Evolutionary conservation across 2,888 invertebrate genomes (phyloP).

Genomic region (Eilema caniola): DNA sequence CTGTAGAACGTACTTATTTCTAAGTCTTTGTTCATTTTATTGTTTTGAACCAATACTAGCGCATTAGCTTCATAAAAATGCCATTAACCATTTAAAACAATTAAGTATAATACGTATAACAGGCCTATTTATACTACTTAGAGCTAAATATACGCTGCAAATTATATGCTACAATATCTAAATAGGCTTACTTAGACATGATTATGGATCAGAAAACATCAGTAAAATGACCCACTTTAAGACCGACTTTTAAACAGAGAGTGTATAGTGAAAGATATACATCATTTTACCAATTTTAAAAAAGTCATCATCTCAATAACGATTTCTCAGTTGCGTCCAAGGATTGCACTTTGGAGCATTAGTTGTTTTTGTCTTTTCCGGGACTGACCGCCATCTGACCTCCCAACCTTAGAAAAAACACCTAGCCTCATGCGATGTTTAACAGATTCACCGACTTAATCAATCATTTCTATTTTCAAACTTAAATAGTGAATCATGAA

Average conservation of each 20-base stretch:
- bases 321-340: too few relatives aligned
- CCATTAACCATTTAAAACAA: neutral
- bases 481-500: neutral
- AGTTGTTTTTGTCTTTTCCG: too few relatives aligned
- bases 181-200: neutral
- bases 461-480: neutral
- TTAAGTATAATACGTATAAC: neutral
- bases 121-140: neutral
- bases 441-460: too few relatives aligned
- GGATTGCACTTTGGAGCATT: too few relatives aligned
- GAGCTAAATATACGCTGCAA: neutral
- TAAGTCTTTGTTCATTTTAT: constrained; percentile 10
- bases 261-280: too few relatives aligned
- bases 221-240: neutral
- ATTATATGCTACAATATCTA: neutral
- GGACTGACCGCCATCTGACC: too few relatives aligned
- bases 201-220: neutral
- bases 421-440: too few relatives aligned
- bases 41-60: neutral
- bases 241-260: neutral
- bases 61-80: neutral
- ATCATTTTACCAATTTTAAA: too few relatives aligned
- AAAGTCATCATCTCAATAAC: too few relatives aligned
- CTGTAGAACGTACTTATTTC: constrained; percentile 8
- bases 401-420: too few relatives aligned